Conservation (phyloP, 2,113 vertebrate species). For the Muntiacus reevesi region DNA sequence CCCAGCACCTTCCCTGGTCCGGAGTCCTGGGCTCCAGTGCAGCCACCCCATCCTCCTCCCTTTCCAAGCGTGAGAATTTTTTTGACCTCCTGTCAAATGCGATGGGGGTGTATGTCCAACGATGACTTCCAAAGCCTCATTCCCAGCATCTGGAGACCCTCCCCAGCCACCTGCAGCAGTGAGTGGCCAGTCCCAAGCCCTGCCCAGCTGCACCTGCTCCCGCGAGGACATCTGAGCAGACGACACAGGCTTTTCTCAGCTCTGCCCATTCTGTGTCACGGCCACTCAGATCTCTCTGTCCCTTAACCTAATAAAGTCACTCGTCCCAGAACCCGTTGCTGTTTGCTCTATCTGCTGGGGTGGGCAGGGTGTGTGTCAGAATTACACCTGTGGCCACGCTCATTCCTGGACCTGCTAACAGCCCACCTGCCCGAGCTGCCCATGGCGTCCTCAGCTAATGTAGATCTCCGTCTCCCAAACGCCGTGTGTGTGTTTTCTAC, state of each 20-base stretch:
- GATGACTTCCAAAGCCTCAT: no score
- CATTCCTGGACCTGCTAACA: neutral
- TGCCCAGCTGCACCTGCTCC: neutral
- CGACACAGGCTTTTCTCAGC: neutral
- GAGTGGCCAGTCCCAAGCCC: neutral
- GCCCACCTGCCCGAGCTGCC: neutral
- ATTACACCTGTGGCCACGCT: fast-evolving
- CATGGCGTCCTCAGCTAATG: fast-evolving
- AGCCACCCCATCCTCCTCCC: neutral
- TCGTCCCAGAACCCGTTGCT: fast-evolving
- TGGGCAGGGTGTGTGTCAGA: fast-evolving
- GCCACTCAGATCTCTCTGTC: neutral
- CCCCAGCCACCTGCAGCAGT: neutral
- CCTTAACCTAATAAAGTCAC: neutral
- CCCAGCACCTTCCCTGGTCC: no score
- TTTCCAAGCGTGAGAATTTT: neutral
- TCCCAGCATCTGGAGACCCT: neutral
- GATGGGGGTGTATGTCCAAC: neutral
- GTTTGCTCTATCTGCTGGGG: no score
- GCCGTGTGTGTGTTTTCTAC: neutral
- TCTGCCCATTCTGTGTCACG: fast-evolving
- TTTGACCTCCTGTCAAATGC: neutral
- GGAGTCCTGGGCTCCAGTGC: neutral
- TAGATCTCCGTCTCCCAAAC: fast-evolving
- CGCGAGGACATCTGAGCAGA: neutral